Evolutionary conservation across 2,113 vertebrate species (phyloP).

Genomic region (Galbula dea): DNA sequence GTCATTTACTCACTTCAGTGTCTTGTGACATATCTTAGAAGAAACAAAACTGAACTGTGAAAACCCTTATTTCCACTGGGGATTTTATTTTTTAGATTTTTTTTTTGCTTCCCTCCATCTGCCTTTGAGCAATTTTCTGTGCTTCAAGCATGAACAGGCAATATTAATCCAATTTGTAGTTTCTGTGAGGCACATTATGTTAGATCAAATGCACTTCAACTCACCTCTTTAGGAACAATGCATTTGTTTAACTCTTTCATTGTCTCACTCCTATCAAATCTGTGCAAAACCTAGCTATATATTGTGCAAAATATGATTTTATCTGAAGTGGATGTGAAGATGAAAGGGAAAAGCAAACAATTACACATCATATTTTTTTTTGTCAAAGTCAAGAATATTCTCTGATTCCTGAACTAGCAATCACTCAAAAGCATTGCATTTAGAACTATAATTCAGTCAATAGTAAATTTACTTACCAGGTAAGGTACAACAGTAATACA

Average conservation of each 20-base stretch:
- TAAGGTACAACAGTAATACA: not conserved
- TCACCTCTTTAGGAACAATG: constrained; percentile 40
- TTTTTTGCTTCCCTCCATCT: constrained; percentile 67
- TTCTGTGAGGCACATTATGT: constrained; percentile 72
- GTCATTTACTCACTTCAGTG: constrained; percentile 18
- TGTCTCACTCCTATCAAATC: not conserved
- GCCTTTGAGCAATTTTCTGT: constrained; percentile 77
- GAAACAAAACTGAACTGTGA: constrained; percentile 67
- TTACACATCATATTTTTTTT: not conserved
- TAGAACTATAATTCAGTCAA: not conserved
- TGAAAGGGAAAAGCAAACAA: not conserved
- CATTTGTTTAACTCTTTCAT: constrained; percentile 67
- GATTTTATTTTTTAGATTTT: constrained; percentile 78
- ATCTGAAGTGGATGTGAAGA: not conserved
- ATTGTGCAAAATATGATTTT: not conserved
- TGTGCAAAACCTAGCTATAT: not conserved
- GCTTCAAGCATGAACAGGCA: constrained; percentile 78
- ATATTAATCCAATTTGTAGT: constrained; percentile 78
- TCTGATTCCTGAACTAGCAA: not conserved
- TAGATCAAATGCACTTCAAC: constrained; percentile 63
- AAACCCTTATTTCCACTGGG: constrained; percentile 72
- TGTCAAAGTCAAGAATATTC: not conserved
- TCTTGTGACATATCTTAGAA: constrained; percentile 47
- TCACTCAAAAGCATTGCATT: not conserved
- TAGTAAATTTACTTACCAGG: not conserved